Conservation (phyloP, 2,888 invertebrate genomes). For the Meliscaeva auricollis region DNA sequence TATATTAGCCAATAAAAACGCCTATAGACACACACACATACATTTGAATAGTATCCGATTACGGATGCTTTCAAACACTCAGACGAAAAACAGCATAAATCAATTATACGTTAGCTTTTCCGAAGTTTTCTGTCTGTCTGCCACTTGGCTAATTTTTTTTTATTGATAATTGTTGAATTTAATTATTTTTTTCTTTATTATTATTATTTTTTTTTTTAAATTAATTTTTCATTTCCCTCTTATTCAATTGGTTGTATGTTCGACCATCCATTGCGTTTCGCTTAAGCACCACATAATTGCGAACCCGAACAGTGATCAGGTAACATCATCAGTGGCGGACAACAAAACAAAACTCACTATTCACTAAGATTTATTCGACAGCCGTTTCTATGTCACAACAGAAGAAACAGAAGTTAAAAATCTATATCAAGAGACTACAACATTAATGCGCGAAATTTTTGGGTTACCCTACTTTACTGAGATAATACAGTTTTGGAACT, state of each 20-base stretch:
- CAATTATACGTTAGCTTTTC: conserved; percentile 71
- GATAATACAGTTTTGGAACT: too few species aligned
- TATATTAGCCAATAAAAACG: conserved; percentile 7
- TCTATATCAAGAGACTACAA: not conserved
- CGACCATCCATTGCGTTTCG: conserved; percentile 50
- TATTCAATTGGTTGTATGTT: conserved; percentile 21
- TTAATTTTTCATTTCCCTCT: conserved; percentile 57
- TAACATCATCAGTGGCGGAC: conserved; percentile 58
- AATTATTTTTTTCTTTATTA: conserved; percentile 47
- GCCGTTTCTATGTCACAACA: conserved; percentile 52
- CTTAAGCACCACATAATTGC: conserved; percentile 55
- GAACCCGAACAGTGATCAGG: conserved; percentile 41
- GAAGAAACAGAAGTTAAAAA: conserved; percentile 4
- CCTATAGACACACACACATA: conserved; percentile 1
- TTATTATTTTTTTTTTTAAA: conserved; percentile 27
- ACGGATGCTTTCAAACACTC: conserved; percentile 68
- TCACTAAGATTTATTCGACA: conserved; percentile 7
- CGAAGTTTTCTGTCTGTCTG: conserved; percentile 70
- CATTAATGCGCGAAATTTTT: not conserved
- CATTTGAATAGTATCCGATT: conserved; percentile 60
- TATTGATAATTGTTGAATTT: conserved; percentile 65
- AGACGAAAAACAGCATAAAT: conserved; percentile 68
- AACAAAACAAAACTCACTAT: conserved; percentile 54
- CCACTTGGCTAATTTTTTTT: conserved; percentile 67
- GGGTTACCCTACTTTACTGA: conserved; percentile 13